Evolutionary conservation across 2,113 vertebrate species (phyloP).

Genomic region (Zapornia atra): DNA sequence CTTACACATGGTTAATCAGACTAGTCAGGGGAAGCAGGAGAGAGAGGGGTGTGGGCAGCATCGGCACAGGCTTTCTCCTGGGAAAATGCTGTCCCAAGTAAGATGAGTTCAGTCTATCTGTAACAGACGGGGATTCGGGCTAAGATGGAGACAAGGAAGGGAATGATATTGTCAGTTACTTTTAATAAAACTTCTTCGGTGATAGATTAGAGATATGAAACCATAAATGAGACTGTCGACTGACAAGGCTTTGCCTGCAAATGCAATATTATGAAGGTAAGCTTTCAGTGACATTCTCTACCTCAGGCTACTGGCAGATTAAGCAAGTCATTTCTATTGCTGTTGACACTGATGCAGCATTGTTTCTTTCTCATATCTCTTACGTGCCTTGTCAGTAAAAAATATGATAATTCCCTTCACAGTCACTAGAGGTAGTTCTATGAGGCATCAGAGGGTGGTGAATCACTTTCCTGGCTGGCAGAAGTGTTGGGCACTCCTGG

Average conservation of each 20-base stretch:
- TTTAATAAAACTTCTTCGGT: conserved; percentile 13
- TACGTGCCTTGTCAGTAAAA: background rate
- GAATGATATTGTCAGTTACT: conserved; percentile 14
- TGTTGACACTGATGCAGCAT: background rate
- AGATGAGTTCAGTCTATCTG: background rate
- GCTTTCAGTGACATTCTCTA: background rate
- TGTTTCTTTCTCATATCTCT: background rate
- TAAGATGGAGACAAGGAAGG: background rate
- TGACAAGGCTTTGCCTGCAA: conserved; percentile 31
- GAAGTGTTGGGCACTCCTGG: background rate
- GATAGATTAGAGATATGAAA: background rate
- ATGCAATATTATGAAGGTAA: background rate
- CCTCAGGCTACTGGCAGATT: background rate
- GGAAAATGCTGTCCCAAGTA: background rate
- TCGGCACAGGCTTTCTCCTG: background rate
- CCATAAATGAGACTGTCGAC: background rate
- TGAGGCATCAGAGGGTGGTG: background rate
- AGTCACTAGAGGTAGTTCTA: background rate
- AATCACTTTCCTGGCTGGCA: background rate
- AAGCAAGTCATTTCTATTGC: background rate
- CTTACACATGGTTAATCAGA: background rate
- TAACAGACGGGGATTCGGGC: background rate
- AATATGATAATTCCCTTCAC: background rate
- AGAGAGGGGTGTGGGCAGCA: background rate
- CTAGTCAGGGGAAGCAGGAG: background rate